Evolutionary conservation across 2,797 vertebrate genomes (phyloP), one percentile per base, ranked within the genome.

Genomic region (Tenualosa thibaudeaui): DNA sequence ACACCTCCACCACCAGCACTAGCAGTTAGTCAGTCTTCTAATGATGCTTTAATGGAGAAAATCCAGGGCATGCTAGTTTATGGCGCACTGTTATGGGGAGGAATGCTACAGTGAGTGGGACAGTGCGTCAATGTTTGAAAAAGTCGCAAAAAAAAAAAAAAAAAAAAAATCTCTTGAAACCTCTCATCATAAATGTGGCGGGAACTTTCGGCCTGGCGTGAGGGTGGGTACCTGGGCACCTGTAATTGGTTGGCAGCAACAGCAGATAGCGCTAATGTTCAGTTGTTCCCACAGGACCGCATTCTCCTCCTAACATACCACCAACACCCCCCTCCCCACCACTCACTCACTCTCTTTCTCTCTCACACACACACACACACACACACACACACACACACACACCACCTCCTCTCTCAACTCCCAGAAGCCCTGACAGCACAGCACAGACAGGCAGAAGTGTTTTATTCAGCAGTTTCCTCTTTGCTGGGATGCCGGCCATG

Each of bases 401-500:
- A 0, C 31, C 31, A 31, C 31, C 31, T 31, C 5, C n/a, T 50
- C 31, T 12, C 50, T 40, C 56, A 2, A 6, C 3, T 22, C 58
- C 58, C 22, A 5, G 22, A 60, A 60, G 58, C 22, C 22, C 58
- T 60, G 58, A 60, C 58, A 9, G 8, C 62, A 65, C 62, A 31
- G 60, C n/a, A 65, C 24, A 65, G n/a, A n/a, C 24, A 65, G 24
- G 62, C 62, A 65, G 24, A 65, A 65, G 62, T 65, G 62, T 65
- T 65, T 31, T 65, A 65, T 65, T 65, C 62, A 65, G 62, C 62
- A 65, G 24, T 65, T 65, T 65, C 62, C 62, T 31, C 51, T 65
- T 65, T 8, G 31, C 8, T 31, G 62, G 62, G 62, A 65, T 3
- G 24, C 62, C 31, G 2, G 62, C 62, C 62, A 65, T 26, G 68